Conservation (phyloP, 2,113 vertebrate species). For the Cyrtonyx montezumae region DNA sequence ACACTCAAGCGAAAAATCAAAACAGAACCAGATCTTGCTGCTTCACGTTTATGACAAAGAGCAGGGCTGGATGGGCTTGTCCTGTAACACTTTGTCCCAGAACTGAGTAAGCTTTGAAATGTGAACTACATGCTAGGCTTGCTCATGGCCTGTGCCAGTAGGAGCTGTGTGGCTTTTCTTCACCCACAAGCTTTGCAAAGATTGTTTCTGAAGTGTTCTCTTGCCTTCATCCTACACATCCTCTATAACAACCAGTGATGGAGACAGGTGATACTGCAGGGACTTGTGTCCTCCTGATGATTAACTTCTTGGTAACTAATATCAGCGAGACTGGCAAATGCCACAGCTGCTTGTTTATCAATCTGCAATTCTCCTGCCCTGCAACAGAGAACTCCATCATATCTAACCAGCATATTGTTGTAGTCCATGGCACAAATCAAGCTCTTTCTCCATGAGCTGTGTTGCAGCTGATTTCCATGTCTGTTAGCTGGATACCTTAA, state of each 20-base stretch:
- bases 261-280: neutral
- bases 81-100: neutral
- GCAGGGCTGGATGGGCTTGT: neutral
- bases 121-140: neutral
- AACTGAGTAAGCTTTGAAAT: neutral
- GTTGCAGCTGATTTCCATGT: neutral
- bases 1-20: neutral
- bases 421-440: neutral
- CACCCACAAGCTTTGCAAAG: neutral
- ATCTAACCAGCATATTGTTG: neutral
- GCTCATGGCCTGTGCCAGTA: neutral
- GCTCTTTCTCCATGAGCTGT: neutral
- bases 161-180: fast-evolving
- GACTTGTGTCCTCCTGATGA: neutral
- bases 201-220: neutral
- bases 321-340: neutral
- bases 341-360: neutral
- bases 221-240: neutral
- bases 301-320: neutral
- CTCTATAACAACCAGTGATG: neutral
- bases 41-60: neutral
- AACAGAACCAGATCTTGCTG: neutral
- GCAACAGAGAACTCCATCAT: neutral
- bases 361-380: neutral
- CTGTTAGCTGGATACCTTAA: neutral